Conservation (phyloP, 2,113 vertebrate species). For the Sylvia atricapilla region DNA sequence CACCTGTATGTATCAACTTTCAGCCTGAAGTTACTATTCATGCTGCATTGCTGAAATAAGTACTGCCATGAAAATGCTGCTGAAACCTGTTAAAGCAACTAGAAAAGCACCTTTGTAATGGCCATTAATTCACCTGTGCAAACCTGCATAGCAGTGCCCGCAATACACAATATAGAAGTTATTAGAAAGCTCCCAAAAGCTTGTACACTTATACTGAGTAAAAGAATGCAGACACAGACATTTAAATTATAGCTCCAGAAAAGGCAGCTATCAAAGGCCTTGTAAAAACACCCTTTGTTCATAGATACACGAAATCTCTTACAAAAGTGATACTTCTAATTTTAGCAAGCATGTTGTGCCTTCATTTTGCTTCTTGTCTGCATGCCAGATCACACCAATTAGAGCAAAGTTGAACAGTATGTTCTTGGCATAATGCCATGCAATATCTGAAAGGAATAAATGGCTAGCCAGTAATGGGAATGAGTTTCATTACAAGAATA, state of each 20-base stretch:
- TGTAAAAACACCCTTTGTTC: neutral
- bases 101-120: neutral
- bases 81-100: neutral
- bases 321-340: constrained; percentile 2
- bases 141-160: neutral
- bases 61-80: neutral
- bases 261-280: constrained; percentile 16
- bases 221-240: neutral
- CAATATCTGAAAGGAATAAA: constrained; percentile 26
- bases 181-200: neutral
- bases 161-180: neutral
- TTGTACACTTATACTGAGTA: neutral
- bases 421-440: constrained; percentile 15
- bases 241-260: neutral
- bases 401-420: constrained; percentile 31
- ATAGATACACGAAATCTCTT: neutral
- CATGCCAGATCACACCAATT: constrained; percentile 45
- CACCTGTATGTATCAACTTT: neutral
- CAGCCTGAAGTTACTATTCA: neutral
- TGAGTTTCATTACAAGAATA: neutral
- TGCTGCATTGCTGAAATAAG: neutral
- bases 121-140: neutral
- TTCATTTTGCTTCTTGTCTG: constrained; percentile 37
- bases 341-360: constrained; percentile 16
- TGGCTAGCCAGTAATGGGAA: neutral